Conservation (phyloP, 2,888 invertebrate genomes). For the Caenorhabditis afra region DNA sequence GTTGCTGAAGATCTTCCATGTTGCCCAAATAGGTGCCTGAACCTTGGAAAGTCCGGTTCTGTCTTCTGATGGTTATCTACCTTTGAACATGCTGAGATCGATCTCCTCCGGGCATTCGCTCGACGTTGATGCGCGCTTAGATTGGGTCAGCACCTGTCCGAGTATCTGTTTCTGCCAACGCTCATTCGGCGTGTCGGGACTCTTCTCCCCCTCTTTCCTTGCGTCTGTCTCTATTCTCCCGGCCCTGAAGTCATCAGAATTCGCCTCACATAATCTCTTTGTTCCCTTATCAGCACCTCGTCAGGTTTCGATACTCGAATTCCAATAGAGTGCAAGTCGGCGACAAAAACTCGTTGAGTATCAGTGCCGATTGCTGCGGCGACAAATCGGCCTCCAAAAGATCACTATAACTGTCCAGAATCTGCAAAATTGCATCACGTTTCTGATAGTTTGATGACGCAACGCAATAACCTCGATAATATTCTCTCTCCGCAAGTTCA, state of each 20-base stretch:
- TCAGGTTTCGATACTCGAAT: slow-evolving; percentile 24
- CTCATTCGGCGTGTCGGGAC: background rate
- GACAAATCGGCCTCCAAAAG: slow-evolving; percentile 1
- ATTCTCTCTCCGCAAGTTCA: slow-evolving; percentile 5
- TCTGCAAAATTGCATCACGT: background rate
- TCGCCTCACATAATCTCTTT: no score
- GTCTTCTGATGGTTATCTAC: background rate
- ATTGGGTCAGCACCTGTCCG: slow-evolving; percentile 15
- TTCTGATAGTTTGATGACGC: no score
- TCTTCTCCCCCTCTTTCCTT: background rate
- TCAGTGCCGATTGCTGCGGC: background rate
- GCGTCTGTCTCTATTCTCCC: slow-evolving; percentile 4
- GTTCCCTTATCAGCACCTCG: slow-evolving; percentile 3
- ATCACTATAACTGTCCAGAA: slow-evolving; percentile 4
- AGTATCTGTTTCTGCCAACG: slow-evolving; percentile 32
- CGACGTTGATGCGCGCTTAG: no score
- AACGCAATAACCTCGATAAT: slow-evolving; percentile 6
- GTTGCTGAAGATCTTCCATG: background rate
- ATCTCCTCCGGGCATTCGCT: background rate
- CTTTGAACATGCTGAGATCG: background rate
- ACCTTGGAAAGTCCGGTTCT: background rate
- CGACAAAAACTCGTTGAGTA: slow-evolving; percentile 30
- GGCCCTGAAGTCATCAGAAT: background rate
- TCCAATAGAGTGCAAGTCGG: slow-evolving; percentile 25
- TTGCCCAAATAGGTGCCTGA: background rate